Conservation (phyloP, 1,140 invertebrate species). For the Pygmarrhopalites habei region DNA sequence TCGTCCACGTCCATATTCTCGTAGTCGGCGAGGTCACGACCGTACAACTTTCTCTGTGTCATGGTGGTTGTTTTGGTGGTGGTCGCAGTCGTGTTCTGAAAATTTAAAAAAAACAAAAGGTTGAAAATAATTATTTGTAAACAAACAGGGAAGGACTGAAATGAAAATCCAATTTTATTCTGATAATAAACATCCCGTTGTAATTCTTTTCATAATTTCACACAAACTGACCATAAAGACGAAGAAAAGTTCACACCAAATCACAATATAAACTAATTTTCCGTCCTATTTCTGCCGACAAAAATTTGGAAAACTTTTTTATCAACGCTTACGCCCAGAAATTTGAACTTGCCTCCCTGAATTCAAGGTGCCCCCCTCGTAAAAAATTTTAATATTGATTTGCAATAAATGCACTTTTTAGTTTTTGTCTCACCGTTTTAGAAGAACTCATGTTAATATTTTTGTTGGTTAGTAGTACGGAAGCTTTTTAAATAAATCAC, state of each 20-base stretch:
- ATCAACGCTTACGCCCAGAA: no score
- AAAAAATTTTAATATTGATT: no score
- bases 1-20: constrained; percentile 96
- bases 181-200: no score
- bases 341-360: no score
- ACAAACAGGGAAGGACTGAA: not conserved
- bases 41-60: constrained; percentile 79
- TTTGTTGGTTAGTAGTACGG: no score
- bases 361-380: no score
- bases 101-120: constrained; percentile 24
- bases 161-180: not conserved
- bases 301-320: not conserved
- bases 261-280: not conserved
- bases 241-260: not conserved
- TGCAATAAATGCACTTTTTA: no score
- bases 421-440: no score
- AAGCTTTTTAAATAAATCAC: no score
- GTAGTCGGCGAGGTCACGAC: constrained; percentile 85
- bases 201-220: not conserved
- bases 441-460: no score
- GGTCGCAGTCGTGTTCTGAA: constrained; percentile 66
- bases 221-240: not conserved
- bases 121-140: not conserved
- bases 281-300: not conserved
- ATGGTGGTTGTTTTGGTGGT: constrained; percentile 81